These are phyloP conservation scores for Syndactyla subalaris DNA, from an alignment of 2,797 vertebrate species.

Conservation along the genomic window DNA sequence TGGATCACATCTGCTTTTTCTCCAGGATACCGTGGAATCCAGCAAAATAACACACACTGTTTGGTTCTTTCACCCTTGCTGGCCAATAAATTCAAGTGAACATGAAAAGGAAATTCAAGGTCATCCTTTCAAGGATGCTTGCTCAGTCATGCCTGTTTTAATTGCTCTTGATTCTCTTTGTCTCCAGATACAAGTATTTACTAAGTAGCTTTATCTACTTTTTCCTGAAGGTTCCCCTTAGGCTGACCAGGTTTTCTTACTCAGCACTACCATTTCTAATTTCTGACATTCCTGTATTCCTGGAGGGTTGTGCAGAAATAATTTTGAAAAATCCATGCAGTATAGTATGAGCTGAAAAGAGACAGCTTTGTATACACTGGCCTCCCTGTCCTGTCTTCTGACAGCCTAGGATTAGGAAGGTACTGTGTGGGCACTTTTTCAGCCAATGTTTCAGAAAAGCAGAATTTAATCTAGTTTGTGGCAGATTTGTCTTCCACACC, in stretches of 20 bases:
- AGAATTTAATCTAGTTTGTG: neutral
- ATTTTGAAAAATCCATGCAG: neutral
- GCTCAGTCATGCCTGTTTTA: neutral
- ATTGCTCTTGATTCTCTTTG: constrained; percentile 21
- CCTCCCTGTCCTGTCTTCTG: neutral
- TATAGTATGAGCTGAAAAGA: neutral
- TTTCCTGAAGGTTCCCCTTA: neutral
- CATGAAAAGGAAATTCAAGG: constrained; percentile 23
- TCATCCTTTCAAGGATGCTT: neutral
- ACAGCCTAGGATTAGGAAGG: neutral
- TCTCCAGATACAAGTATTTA: neutral
- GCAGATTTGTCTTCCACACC: neutral
- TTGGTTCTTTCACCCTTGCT: neutral
- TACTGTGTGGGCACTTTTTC: fast-evolving
- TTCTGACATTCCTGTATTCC: neutral
- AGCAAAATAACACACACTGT: neutral
- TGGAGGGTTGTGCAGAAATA: neutral
- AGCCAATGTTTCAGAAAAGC: neutral
- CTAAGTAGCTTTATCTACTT: neutral
- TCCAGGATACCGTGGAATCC: neutral
- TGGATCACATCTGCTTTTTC: neutral
- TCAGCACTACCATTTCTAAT: neutral
- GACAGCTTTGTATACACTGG: neutral
- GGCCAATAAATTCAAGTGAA: neutral
- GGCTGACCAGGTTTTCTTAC: neutral